Conservation (phyloP, 2,888 invertebrate genomes). For the Lottia scabra region DNA sequence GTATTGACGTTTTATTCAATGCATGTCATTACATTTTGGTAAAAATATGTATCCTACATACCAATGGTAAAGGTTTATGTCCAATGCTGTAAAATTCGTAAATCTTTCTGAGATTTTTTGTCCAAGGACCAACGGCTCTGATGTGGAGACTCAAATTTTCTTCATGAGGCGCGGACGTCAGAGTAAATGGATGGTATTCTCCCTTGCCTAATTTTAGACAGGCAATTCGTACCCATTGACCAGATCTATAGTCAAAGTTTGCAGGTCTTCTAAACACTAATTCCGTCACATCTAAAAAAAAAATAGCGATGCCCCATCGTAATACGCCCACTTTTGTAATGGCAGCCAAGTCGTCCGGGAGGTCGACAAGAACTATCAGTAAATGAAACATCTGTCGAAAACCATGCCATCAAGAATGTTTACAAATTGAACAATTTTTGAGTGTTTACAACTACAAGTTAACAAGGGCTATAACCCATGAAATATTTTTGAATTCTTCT, state of each 20-base stretch:
- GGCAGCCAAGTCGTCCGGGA: no score
- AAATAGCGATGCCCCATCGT: no score
- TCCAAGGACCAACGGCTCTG: slow-evolving; percentile 77
- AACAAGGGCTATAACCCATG: no score
- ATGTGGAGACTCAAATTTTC: slow-evolving; percentile 74
- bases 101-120: slow-evolving; percentile 71
- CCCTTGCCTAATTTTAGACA: slow-evolving; percentile 72
- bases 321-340: no score
- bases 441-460: no score
- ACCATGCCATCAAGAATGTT: no score
- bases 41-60: neutral
- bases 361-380: no score
- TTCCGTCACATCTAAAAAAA: slow-evolving; percentile 73
- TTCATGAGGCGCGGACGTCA: slow-evolving; percentile 77
- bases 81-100: slow-evolving; percentile 50
- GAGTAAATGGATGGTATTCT: slow-evolving; percentile 77
- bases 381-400: no score
- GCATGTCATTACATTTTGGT: no score
- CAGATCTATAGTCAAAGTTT: slow-evolving; percentile 75
- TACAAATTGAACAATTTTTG: no score
- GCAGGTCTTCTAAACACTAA: slow-evolving; percentile 74
- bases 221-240: slow-evolving; percentile 77
- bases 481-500: no score
- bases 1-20: no score
- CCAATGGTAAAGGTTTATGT: slow-evolving; percentile 19